phyloP scores from a whole-genome alignment of 2,888 invertebrate genomes.

The Drosophila differens region DNA sequence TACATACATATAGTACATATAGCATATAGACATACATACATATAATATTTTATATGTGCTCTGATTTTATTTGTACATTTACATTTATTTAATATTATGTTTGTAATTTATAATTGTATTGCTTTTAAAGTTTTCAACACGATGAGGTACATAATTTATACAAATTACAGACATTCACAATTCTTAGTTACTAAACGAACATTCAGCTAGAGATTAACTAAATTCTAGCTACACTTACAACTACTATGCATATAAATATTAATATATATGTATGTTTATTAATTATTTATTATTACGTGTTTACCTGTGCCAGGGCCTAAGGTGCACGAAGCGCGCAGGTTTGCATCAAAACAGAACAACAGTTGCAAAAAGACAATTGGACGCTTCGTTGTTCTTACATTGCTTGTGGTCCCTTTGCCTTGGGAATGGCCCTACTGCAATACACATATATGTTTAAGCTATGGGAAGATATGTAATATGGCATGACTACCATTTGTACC shows the following conservation, averaged over 20 bases:
- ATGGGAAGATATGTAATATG: constrained; percentile 4
- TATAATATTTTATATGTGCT: constrained; percentile 12
- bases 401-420: constrained; percentile 84
- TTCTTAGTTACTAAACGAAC: constrained; percentile 26
- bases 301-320: constrained; percentile 64
- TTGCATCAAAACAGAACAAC: constrained; percentile 85
- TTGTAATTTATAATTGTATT: constrained; percentile 73
- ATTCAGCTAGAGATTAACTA: constrained; percentile 53
- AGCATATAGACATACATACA: not conserved
- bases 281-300: constrained; percentile 10
- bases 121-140: constrained; percentile 70
- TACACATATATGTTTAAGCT: not conserved
- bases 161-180: constrained; percentile 36
- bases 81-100: constrained; percentile 41
- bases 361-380: constrained; percentile 86
- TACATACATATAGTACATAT: constrained; percentile 20
- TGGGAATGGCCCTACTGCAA: not conserved
- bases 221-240: constrained; percentile 36
- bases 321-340: constrained; percentile 67
- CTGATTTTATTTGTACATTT: constrained; percentile 67
- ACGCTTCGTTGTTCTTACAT: constrained; percentile 86
- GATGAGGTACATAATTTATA: constrained; percentile 78
- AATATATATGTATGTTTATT: constrained; percentile 2
- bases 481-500: constrained; percentile 3
- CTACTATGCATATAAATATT: constrained; percentile 9